A percentile compares a stretch with the other conserved stretches of the same genome.
phyloP scores from a whole-genome alignment of 30 jellyfish, hydroid and myxozoan genomes.

The Rhopilema esculentum region DNA sequence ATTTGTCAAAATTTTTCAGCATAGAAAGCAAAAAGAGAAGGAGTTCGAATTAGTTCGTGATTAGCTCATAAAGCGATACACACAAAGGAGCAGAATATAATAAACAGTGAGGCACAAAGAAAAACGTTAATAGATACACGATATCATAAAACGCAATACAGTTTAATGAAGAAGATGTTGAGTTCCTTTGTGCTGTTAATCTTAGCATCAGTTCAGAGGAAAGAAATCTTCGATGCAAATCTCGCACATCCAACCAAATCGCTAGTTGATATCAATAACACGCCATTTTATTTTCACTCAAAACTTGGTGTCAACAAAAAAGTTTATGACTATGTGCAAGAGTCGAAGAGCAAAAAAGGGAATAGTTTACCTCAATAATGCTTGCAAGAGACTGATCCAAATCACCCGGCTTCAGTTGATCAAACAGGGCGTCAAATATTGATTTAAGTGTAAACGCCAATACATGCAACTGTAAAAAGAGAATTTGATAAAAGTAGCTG shows the following conservation, averaged over 20 bases:
- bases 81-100: not conserved
- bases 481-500: not conserved
- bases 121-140: too few species aligned
- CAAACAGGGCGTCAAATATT: slow-evolving; percentile 79
- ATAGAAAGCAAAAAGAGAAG: not conserved
- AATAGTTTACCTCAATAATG: slow-evolving; percentile 67
- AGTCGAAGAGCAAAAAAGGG: too few species aligned
- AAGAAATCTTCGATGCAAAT: too few species aligned
- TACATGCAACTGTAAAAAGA: slow-evolving; percentile 73
- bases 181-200: too few species aligned
- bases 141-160: not conserved
- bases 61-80: not conserved
- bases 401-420: slow-evolving; percentile 76
- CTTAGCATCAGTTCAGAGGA: too few species aligned
- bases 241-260: too few species aligned
- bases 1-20: too few species aligned
- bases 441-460: slow-evolving; percentile 87
- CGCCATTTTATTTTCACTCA: too few species aligned
- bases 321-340: too few species aligned
- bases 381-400: slow-evolving; percentile 71
- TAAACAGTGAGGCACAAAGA: not conserved
- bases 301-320: too few species aligned
- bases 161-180: not conserved
- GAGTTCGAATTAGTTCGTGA: not conserved
- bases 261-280: too few species aligned